These are phyloP conservation scores for Pollenia griseotomentosa DNA, from an alignment of 2,888 invertebrate genomes.

Conservation along the genomic window DNA sequence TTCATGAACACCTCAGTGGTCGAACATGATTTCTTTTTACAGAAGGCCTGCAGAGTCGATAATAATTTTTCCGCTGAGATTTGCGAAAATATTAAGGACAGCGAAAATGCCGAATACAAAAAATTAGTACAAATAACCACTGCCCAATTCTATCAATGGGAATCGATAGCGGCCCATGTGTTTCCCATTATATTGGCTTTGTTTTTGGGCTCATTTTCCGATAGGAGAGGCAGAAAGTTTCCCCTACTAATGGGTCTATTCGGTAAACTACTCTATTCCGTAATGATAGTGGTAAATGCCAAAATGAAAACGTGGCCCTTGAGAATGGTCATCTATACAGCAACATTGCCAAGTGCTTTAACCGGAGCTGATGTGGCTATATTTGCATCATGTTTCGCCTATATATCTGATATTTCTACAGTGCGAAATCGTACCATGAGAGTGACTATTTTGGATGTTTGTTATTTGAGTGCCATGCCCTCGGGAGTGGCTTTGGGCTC, in stretches of 20 bases:
- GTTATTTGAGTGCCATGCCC: conserved; percentile 93
- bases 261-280: conserved; percentile 91
- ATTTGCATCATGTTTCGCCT: conserved; percentile 91
- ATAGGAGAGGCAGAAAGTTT: conserved; percentile 90
- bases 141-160: conserved; percentile 91
- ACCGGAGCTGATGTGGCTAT: conserved; percentile 92
- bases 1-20: conserved; percentile 92
- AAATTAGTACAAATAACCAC: conserved; percentile 90
- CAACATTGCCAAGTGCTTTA: conserved; percentile 90
- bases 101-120: conserved; percentile 86
- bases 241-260: conserved; percentile 89
- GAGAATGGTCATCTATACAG: conserved; percentile 90
- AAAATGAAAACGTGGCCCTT: conserved; percentile 88
- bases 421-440: conserved; percentile 89
- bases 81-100: conserved; percentile 87
- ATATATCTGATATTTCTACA: conserved; percentile 91
- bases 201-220: conserved; percentile 93
- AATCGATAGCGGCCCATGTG: conserved; percentile 89
- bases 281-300: conserved; percentile 90
- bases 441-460: conserved; percentile 92
- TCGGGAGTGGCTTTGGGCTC: conserved; percentile 91
- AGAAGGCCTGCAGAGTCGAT: conserved; percentile 91
- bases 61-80: conserved; percentile 88
- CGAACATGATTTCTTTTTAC: conserved; percentile 91
- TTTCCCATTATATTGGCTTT: conserved; percentile 91